Evolutionary conservation across 2,888 invertebrate species (phyloP).

Genomic region (Rhorus exstirpatorius): DNA sequence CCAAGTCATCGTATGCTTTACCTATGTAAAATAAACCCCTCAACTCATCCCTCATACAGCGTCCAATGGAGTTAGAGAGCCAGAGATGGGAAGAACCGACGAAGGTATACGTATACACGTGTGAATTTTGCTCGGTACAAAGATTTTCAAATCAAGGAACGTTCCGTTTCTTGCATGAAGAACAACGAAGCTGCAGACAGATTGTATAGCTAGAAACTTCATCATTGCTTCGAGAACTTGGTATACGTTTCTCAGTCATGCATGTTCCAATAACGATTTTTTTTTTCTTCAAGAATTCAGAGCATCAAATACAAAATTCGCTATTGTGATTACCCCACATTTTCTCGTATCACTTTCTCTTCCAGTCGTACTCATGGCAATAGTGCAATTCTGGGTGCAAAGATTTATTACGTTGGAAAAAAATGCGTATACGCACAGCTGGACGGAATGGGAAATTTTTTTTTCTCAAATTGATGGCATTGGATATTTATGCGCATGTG

Average conservation of each 20-base stretch:
- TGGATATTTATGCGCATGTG: too few species aligned
- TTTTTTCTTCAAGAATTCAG: background rate
- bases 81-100: background rate
- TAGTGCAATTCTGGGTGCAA: too few species aligned
- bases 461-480: too few species aligned
- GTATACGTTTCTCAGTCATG: background rate
- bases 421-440: too few species aligned
- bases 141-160: conserved; percentile 13
- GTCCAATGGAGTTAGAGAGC: conserved; percentile 50
- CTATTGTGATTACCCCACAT: too few species aligned
- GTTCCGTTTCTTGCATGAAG: background rate
- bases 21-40: background rate
- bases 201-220: conserved; percentile 37
- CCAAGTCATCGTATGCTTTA: conserved; percentile 27
- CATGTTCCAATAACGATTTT: background rate
- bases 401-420: too few species aligned
- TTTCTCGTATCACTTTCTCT: too few species aligned
- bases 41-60: conserved; percentile 14
- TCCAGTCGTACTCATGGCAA: too few species aligned
- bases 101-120: conserved; percentile 15
- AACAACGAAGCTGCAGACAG: conserved; percentile 27
- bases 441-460: too few species aligned
- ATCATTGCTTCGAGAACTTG: background rate
- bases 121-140: conserved; percentile 27
- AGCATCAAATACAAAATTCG: background rate